These are phyloP conservation scores for Phthorimaea operculella DNA, from an alignment of 1,140 invertebrate genomes.

Conservation along the genomic window DNA sequence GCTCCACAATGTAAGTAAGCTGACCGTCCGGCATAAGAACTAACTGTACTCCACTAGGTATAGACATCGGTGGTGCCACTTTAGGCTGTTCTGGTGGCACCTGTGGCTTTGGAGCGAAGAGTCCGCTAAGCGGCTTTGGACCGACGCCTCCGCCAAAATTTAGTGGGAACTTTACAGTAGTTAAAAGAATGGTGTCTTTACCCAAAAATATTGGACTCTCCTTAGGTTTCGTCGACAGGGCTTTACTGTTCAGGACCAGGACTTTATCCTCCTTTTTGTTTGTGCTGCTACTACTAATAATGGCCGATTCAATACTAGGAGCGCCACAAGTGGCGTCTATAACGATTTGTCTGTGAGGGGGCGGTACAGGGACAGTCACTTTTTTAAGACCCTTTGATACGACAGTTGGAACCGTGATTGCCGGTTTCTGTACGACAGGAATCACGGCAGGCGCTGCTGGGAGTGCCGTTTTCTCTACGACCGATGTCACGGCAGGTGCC, in stretches of 20 bases:
- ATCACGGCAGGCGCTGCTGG: no score
- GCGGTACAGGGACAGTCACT: neutral
- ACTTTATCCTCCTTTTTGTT: slow-evolving; percentile 8
- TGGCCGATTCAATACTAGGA: neutral
- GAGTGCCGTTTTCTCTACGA: no score
- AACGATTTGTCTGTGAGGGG: neutral
- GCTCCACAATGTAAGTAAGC: slow-evolving; percentile 24
- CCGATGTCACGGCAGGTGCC: no score
- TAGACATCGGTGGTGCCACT: slow-evolving; percentile 4
- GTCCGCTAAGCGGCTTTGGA: neutral
- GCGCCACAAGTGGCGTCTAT: neutral
- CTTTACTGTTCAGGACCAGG: slow-evolving; percentile 19
- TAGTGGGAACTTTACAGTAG: slow-evolving; percentile 17
- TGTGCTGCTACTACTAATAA: neutral
- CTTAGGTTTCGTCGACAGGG: slow-evolving; percentile 8
- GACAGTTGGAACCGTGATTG: no score
- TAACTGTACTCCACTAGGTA: slow-evolving; percentile 34
- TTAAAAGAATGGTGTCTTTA: slow-evolving; percentile 30
- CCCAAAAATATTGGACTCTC: slow-evolving; percentile 26
- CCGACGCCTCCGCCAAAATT: neutral
- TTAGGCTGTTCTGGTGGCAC: neutral
- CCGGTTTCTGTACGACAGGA: no score
- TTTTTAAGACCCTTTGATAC: neutral
- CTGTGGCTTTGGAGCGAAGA: neutral
- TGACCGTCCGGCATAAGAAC: slow-evolving; percentile 24